Conservation (phyloP, 2,113 vertebrate genomes). For the Corydoras maculifer region DNA sequence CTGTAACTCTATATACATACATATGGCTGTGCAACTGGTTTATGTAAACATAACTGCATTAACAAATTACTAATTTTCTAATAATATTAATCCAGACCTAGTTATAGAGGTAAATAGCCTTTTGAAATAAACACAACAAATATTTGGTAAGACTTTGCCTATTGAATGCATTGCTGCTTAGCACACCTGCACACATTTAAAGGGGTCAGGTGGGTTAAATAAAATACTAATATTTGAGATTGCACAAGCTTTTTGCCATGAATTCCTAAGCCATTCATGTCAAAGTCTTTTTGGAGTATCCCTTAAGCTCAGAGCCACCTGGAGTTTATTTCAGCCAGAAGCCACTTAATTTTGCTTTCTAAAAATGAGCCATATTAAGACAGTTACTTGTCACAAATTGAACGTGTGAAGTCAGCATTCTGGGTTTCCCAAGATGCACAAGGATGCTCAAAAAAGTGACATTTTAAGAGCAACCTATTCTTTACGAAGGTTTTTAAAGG, state of each 20-base stretch:
- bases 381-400: slow-evolving; percentile 5
- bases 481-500: too few relatives aligned
- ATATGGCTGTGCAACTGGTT: slow-evolving; percentile 57
- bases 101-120: slow-evolving; percentile 48
- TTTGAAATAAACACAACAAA: slow-evolving; percentile 67
- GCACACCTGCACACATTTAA: slow-evolving; percentile 32
- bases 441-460: too few relatives aligned
- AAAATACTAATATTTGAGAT: slow-evolving; percentile 32
- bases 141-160: slow-evolving; percentile 44
- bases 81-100: too few relatives aligned
- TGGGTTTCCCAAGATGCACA: too few relatives aligned
- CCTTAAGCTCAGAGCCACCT: not conserved
- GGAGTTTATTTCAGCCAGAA: slow-evolving; percentile 13
- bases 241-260: slow-evolving; percentile 14
- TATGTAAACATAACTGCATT: slow-evolving; percentile 72
- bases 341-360: not conserved
- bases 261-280: slow-evolving; percentile 24
- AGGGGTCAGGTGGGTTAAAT: slow-evolving; percentile 20
- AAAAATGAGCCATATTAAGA: not conserved
- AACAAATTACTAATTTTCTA: slow-evolving; percentile 52
- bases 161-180: slow-evolving; percentile 1
- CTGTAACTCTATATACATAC: slow-evolving; percentile 51
- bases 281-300: slow-evolving; percentile 13
- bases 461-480: too few relatives aligned
- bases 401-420: too few relatives aligned